Base-by-base conservation (phyloP, 2,888 invertebrate species). In the Anoncus sp. region DNA sequence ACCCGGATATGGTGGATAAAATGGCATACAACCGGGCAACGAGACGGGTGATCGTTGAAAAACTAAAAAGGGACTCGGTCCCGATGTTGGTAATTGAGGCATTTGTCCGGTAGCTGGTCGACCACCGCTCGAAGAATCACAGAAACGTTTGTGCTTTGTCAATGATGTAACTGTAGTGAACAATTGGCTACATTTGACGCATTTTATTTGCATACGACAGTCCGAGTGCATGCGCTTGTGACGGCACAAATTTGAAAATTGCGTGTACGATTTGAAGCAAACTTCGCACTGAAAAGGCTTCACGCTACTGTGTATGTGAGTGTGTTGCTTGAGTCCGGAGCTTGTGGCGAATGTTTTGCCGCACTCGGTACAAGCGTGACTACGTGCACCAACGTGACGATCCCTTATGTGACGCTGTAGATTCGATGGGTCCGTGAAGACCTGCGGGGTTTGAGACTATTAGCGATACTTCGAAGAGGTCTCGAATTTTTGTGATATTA, bases 191-290 rank as follows among this genome's bases (percentile, higher is more conserved):
- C 99, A 99, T 94, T 98, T 98, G 87, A 94, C 95, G 92, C 99
- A 99, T 93, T 98, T 98, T 88, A 97, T 97, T 89, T 97, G 96
- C 92, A 96, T 96, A 86, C 98, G 96, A 91, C 99, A 99, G 90
- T 97, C 97, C 69, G 96, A 96, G 93, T 99, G 99, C 98, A 99
- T 99, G 74, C 99, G 97, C 90, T 98, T 98, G 93, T 99, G 99
- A n/a, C 99, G 96, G 90, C 99, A 99, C 88, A 99, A 94, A 92
- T 99, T 99, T 45, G 99, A 99, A 92, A 99, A 99, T 92, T 99
- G 99, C 3, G 99, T 99, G 93, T 99, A 99, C 10, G 98, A 96
- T 94, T 99, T 99, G 90, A 96, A 96, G 93, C 99, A 99, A 83
- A 98, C 97, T 91, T 97, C 97, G 92, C 98, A 98, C 94, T 96